Conservation (phyloP, 2,797 vertebrate species). For the Tympanoctomys barrerae region DNA sequence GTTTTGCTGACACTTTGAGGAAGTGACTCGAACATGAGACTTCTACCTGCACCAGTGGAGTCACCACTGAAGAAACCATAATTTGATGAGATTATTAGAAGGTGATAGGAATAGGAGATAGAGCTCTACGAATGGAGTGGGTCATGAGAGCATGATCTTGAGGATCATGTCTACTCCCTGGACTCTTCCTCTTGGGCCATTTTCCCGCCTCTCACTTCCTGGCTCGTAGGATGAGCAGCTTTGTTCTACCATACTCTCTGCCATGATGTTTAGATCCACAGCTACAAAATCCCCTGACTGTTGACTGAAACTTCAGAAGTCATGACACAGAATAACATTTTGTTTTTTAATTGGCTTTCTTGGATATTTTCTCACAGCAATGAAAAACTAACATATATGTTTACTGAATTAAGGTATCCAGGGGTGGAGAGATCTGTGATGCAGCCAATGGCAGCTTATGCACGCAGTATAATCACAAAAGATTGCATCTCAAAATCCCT, state of each 20-base stretch:
- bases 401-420: background rate
- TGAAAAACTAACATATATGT: background rate
- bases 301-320: background rate
- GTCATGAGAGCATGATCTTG: background rate
- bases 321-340: background rate
- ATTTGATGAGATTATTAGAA: background rate
- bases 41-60: background rate
- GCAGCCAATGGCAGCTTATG: background rate
- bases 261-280: background rate
- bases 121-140: no score
- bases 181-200: background rate
- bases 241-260: background rate
- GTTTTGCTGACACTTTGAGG: background rate
- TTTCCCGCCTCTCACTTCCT: background rate
- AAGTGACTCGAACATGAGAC: background rate
- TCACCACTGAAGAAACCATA: background rate
- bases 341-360: background rate
- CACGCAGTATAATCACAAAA: background rate
- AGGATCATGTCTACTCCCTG: background rate
- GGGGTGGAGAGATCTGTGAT: background rate
- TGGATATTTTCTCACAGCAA: background rate
- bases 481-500: background rate
- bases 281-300: background rate
- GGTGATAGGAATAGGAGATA: background rate
- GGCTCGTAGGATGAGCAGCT: background rate